Conservation (phyloP, 2,888 invertebrate genomes). For the Frankliniella fusca region DNA sequence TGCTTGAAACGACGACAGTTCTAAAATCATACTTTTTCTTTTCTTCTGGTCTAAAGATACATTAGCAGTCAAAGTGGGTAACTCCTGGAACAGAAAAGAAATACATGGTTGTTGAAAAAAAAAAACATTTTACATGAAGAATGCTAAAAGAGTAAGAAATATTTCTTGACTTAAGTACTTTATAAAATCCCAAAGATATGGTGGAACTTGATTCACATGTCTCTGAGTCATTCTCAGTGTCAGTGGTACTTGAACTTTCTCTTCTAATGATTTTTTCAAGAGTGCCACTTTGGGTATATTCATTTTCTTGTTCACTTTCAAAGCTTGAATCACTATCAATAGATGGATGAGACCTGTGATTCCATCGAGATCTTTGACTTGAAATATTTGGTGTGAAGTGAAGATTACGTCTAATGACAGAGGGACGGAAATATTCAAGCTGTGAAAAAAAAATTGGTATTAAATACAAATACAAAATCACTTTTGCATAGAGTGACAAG, state of each 20-base stretch:
- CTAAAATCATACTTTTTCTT: neutral
- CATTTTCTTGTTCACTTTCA: slow-evolving; percentile 20
- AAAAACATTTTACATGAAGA: neutral
- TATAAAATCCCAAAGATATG: neutral
- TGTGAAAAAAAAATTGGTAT: neutral
- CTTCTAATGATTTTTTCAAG: neutral
- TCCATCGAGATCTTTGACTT: neutral
- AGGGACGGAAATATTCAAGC: neutral
- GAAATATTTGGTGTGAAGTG: neutral
- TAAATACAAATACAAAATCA: neutral
- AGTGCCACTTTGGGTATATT: neutral
- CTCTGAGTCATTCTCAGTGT: slow-evolving; percentile 5
- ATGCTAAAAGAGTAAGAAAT: neutral
- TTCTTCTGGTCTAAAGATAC: neutral
- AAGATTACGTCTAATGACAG: neutral
- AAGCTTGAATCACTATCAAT: slow-evolving; percentile 15
- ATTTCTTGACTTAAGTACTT: neutral
- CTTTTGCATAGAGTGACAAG: neutral
- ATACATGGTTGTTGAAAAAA: neutral
- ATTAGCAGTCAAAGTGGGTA: neutral
- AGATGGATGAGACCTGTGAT: slow-evolving; percentile 1
- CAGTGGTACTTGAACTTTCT: neutral
- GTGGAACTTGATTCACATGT: neutral
- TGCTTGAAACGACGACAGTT: neutral
- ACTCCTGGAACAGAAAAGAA: neutral